Evolutionary conservation across 1,140 invertebrate species (phyloP).

Genomic region (Drosophila bifasciata): DNA sequence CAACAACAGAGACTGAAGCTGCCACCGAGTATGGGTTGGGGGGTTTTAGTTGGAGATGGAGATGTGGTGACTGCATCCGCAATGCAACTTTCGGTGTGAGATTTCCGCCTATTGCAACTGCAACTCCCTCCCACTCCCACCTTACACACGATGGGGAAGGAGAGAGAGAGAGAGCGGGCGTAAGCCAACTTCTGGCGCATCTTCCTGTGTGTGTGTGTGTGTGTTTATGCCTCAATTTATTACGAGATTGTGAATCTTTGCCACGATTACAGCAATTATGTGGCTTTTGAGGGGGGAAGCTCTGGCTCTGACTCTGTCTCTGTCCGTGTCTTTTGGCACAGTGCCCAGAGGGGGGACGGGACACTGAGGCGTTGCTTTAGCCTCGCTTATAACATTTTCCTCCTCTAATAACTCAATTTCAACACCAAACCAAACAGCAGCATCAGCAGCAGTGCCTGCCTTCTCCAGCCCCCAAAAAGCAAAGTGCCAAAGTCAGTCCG

Average conservation of each 20-base stretch:
- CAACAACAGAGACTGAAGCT: constrained; percentile 2
- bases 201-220: constrained; percentile 23
- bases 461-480: constrained; percentile 10
- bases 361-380: neutral
- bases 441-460: neutral
- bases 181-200: constrained; percentile 48
- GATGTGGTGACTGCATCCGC: constrained; percentile 69
- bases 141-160: constrained; percentile 27
- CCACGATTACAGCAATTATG: constrained; percentile 70
- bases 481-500: constrained; percentile 46
- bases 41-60: constrained; percentile 18
- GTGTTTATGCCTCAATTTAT: constrained; percentile 56
- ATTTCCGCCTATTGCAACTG: constrained; percentile 76
- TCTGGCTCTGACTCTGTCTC: neutral
- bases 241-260: constrained; percentile 67
- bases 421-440: constrained; percentile 18
- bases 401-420: constrained; percentile 68
- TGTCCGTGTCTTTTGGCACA: constrained; percentile 13
- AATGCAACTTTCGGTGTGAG: constrained; percentile 72
- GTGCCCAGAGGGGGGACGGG: constrained; percentile 11
- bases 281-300: constrained; percentile 39
- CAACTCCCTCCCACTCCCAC: constrained; percentile 14
- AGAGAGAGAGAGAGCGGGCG: neutral
- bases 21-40: neutral
- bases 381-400: constrained; percentile 15